Evolutionary conservation across 2,113 vertebrate genomes (phyloP).

Genomic region (Muntiacus muntjak): DNA sequence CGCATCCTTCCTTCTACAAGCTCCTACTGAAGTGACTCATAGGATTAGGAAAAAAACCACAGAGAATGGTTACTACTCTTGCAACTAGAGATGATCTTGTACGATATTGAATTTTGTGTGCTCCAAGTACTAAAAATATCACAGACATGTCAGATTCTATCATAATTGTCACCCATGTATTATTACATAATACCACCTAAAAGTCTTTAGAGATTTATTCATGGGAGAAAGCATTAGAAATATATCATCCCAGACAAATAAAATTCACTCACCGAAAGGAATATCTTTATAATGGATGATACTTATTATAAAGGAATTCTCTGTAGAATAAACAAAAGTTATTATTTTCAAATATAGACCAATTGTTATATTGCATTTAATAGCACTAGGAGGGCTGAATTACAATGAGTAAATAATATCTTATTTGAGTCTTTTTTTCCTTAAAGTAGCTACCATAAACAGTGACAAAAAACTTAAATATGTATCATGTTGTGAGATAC

Average conservation of each 20-base stretch:
- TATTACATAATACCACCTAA: neutral
- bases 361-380: neutral
- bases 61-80: neutral
- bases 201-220: neutral
- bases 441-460: neutral
- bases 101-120: neutral
- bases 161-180: neutral
- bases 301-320: neutral
- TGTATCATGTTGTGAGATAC: neutral
- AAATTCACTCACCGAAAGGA: neutral
- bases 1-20: neutral
- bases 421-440: neutral
- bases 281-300: slow-evolving; percentile 23
- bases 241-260: neutral
- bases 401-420: neutral
- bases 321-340: neutral
- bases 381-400: neutral
- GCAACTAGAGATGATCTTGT: neutral
- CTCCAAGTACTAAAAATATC: neutral
- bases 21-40: neutral
- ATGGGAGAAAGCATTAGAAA: neutral
- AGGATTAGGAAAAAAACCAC: neutral
- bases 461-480: neutral
- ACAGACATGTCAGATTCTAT: neutral
- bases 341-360: neutral